A percentile compares a stretch with the other conserved stretches of the same genome.
Evolutionary conservation across 2,113 vertebrate genomes (phyloP).

Genomic region (Stegastes partitus): DNA sequence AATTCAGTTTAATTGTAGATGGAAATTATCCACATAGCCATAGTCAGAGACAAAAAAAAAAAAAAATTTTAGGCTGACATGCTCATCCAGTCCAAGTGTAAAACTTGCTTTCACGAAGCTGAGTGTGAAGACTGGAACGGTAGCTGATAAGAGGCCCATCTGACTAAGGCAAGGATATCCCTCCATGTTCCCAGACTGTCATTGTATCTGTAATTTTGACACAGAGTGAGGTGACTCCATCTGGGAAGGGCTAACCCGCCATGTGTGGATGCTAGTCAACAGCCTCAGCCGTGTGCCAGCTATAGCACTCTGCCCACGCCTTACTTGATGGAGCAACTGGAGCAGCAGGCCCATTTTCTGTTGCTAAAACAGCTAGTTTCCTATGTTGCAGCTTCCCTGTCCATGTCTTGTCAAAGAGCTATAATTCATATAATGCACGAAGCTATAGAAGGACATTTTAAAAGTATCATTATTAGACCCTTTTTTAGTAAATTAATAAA

Average conservation of each 20-base stretch:
- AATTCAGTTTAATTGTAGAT: no score
- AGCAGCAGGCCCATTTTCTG: conserved; percentile 17
- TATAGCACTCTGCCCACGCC: conserved; percentile 27
- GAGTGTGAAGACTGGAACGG: conserved; percentile 2
- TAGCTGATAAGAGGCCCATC: background rate
- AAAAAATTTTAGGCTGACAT: background rate
- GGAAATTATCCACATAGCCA: background rate
- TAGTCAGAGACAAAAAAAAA: background rate
- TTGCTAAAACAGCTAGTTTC: background rate
- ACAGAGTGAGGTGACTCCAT: conserved; percentile 9
- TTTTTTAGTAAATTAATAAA: no score
- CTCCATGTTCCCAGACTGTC: conserved; percentile 15
- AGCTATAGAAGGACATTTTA: background rate
- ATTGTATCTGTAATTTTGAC: background rate
- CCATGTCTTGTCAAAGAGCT: background rate
- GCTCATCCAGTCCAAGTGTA: background rate
- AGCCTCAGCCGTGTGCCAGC: conserved; percentile 33
- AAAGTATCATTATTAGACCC: background rate
- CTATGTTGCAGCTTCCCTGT: no score
- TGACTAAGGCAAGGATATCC: conserved; percentile 12
- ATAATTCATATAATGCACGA: background rate
- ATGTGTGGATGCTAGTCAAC: conserved; percentile 30
- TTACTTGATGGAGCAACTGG: background rate
- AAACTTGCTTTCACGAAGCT: background rate
- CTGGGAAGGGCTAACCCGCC: conserved; percentile 12